phyloP scores from a whole-genome alignment of 2,113 vertebrate species.

The Orcinus orca region DNA sequence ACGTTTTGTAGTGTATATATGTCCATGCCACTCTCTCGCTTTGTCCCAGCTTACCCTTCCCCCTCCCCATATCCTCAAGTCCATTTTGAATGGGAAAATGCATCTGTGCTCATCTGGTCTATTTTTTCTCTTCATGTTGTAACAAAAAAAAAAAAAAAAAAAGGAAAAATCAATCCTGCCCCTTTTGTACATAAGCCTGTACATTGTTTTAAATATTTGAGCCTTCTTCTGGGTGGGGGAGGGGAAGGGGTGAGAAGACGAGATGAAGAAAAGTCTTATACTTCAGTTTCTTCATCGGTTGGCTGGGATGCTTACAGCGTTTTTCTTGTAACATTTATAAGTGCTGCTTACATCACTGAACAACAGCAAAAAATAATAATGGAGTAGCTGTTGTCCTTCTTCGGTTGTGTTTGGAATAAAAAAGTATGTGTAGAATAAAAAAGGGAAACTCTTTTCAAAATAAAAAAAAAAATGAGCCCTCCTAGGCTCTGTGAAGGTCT shows the following conservation, averaged over 20 bases:
- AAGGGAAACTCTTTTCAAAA: constrained; percentile 85
- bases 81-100: constrained; percentile 92
- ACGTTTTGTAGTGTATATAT: too few relatives aligned
- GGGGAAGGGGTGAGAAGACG: constrained; percentile 84
- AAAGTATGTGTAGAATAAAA: constrained; percentile 74
- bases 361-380: constrained; percentile 89
- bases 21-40: too few relatives aligned
- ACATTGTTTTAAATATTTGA: constrained; percentile 99
- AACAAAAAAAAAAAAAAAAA: constrained; percentile 83
- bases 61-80: too few relatives aligned
- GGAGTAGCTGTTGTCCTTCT: constrained; percentile 93
- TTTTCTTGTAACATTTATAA: constrained; percentile 98
- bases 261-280: constrained; percentile 99
- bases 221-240: constrained; percentile 91
- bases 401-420: constrained; percentile 91
- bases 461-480: background rate
- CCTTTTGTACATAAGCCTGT: constrained; percentile 99
- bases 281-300: constrained; percentile 99
- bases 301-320: constrained; percentile 97
- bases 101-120: constrained; percentile 86
- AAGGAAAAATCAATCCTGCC: constrained; percentile 83
- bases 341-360: constrained; percentile 99
- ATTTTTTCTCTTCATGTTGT: constrained; percentile 89
- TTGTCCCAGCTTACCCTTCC: too few relatives aligned
- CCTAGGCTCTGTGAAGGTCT: background rate